Evolutionary conservation across 2,888 invertebrate species (phyloP).

Genomic region (Nasonia oneida): DNA sequence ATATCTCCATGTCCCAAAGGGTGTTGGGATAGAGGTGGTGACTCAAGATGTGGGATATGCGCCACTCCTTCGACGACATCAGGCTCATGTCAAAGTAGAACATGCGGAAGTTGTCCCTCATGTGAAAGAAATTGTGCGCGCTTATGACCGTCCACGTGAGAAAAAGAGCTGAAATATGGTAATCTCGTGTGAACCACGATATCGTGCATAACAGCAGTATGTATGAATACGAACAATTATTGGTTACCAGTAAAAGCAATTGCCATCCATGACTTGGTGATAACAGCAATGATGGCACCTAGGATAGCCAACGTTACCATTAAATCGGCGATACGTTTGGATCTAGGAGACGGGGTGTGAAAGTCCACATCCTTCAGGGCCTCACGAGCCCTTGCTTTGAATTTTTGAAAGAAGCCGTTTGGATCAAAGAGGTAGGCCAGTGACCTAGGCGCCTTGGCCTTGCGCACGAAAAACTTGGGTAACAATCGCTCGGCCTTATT

Average conservation of each 20-base stretch:
- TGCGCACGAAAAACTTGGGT: constrained; percentile 84
- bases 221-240: no score
- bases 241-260: constrained; percentile 68
- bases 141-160: constrained; percentile 81
- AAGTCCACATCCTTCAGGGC: constrained; percentile 81
- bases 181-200: no score
- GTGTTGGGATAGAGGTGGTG: constrained; percentile 91
- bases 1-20: constrained; percentile 86
- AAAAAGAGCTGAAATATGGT: constrained; percentile 22
- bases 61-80: constrained; percentile 86
- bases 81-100: constrained; percentile 87
- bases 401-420: constrained; percentile 83
- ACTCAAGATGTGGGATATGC: constrained; percentile 88
- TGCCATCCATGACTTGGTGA: constrained; percentile 66
- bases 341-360: constrained; percentile 72
- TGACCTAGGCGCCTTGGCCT: constrained; percentile 84
- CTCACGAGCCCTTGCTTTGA: constrained; percentile 83
- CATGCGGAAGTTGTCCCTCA: constrained; percentile 88
- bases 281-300: constrained; percentile 65
- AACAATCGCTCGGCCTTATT: constrained; percentile 82
- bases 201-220: no score
- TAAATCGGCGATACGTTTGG: constrained; percentile 75
- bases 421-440: constrained; percentile 80
- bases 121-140: constrained; percentile 90
- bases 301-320: constrained; percentile 64